These are phyloP conservation scores for Callyntrura sp. DNA, from an alignment of 2,888 invertebrate species.

Conservation along the genomic window DNA sequence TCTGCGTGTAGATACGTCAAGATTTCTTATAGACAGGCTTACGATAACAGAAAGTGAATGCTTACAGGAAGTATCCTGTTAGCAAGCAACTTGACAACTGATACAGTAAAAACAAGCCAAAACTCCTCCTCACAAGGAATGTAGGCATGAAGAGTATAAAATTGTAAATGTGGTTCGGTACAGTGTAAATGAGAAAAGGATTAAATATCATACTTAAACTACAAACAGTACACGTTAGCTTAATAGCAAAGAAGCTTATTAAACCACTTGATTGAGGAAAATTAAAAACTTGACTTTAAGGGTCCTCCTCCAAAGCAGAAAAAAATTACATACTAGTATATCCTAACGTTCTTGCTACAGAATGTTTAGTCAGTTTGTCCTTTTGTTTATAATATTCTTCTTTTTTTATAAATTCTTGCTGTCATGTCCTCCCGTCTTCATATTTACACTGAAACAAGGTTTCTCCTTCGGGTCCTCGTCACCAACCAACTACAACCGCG, in stretches of 20 bases:
- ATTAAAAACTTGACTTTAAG: conserved; percentile 16
- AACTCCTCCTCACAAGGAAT: neutral
- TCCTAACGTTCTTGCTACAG: no score
- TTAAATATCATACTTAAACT: conserved; percentile 30
- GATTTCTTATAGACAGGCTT: neutral
- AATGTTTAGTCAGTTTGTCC: conserved; percentile 15
- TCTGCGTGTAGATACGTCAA: no score
- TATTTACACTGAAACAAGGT: no score
- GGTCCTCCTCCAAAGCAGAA: neutral
- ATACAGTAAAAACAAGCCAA: conserved; percentile 44
- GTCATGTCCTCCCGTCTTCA: no score
- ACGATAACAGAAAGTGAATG: conserved; percentile 36
- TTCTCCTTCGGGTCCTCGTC: no score
- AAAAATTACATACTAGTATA: neutral
- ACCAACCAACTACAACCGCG: neutral
- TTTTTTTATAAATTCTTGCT: no score
- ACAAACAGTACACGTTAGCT: no score
- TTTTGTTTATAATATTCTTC: neutral
- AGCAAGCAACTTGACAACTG: conserved; percentile 58
- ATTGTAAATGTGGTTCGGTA: no score
- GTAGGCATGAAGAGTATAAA: no score
- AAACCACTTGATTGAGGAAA: conserved; percentile 16
- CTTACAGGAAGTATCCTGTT: conserved; percentile 54
- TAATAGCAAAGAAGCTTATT: neutral
- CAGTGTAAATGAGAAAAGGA: neutral